Evolutionary conservation across 2,113 vertebrate genomes (phyloP).

Genomic region (Canis aureus): DNA sequence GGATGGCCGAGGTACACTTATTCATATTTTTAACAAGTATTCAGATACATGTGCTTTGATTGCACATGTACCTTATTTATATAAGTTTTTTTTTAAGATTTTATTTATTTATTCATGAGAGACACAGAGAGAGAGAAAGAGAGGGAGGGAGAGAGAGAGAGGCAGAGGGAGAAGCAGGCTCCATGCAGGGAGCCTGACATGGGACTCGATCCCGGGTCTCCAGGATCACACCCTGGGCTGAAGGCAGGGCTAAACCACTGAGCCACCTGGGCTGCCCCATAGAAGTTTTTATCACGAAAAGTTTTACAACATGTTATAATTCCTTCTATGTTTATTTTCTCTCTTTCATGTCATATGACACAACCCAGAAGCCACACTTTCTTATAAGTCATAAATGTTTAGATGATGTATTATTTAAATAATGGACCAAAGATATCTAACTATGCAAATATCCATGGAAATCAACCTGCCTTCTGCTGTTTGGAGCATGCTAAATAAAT

Average conservation of each 20-base stretch:
- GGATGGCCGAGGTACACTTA: not conserved
- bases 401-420: not conserved
- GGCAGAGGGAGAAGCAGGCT: too few species aligned
- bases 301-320: not conserved
- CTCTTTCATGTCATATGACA: not conserved
- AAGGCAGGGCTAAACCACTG: too few species aligned
- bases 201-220: too few species aligned
- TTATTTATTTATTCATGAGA: too few species aligned
- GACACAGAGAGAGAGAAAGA: too few species aligned
- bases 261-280: not conserved
- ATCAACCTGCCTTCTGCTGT: not conserved
- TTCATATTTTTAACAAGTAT: not conserved
- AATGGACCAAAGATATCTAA: constrained; percentile 5
- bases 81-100: not conserved
- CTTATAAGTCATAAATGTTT: constrained; percentile 35
- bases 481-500: not conserved
- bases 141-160: too few species aligned
- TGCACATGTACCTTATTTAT: not conserved
- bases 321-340: not conserved
- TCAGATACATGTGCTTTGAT: not conserved
- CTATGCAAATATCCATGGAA: not conserved
- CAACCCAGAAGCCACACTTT: not conserved
- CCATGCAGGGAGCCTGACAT: too few species aligned
- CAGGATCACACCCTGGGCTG: too few species aligned
- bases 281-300: not conserved